A percentile compares a stretch with the other conserved stretches of the same genome.
Evolutionary conservation across 2,113 vertebrate species (phyloP).

Genomic region (Sorex fumeus): DNA sequence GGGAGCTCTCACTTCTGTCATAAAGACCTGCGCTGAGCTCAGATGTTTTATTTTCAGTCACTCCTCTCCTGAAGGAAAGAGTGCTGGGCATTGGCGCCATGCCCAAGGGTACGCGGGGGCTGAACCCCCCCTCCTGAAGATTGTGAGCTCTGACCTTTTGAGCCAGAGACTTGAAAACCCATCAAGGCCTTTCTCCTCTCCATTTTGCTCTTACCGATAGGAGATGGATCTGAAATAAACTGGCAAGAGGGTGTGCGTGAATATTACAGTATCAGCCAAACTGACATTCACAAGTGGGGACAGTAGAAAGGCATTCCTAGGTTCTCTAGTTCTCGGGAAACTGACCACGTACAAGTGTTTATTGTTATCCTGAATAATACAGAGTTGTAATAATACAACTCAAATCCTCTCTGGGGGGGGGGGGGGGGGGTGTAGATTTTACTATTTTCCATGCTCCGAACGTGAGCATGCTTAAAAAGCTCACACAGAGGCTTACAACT

Average conservation of each 20-base stretch:
- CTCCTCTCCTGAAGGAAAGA: neutral
- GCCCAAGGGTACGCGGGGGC: no score
- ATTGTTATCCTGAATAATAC: neutral
- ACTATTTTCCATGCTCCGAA: neutral
- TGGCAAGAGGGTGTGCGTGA: neutral
- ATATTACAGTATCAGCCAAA: neutral
- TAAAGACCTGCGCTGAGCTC: neutral
- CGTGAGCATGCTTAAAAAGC: no score
- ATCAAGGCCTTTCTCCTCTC: slow-evolving; percentile 6
- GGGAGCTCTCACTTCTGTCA: neutral
- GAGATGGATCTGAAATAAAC: neutral
- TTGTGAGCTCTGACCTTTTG: no score
- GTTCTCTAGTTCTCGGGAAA: neutral
- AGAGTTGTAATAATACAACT: neutral
- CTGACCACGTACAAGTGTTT: neutral
- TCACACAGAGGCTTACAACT: no score
- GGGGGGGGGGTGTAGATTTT: neutral
- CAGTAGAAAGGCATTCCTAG: neutral
- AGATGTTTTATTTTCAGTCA: neutral
- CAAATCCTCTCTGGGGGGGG: neutral
- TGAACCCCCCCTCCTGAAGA: no score
- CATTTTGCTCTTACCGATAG: neutral
- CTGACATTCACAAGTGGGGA: neutral
- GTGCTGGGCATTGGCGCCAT: neutral
- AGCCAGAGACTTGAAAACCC: neutral